These are phyloP conservation scores for Drosophila meridiana DNA, from an alignment of 2,888 invertebrate genomes.

Conservation along the genomic window DNA sequence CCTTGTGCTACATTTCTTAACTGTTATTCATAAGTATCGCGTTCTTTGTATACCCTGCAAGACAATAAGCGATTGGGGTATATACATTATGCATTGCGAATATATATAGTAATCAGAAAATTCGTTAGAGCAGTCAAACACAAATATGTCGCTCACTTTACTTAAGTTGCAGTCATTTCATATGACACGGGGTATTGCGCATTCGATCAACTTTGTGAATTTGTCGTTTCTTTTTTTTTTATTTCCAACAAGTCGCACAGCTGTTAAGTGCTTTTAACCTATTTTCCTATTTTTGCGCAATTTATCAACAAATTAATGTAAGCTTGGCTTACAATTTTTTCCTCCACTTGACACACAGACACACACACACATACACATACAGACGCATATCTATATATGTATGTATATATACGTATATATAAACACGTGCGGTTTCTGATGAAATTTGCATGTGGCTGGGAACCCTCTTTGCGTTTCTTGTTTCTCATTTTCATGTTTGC, in stretches of 20 bases:
- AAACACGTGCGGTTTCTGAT: conserved; percentile 43
- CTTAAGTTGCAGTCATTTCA: neutral
- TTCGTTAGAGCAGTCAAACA: neutral
- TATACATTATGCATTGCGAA: too few species aligned
- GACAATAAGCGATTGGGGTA: neutral
- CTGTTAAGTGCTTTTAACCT: conserved; percentile 75
- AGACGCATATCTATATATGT: neutral
- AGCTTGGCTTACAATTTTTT: conserved; percentile 59
- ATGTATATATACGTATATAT: conserved; percentile 18
- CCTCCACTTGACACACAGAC: conserved; percentile 52
- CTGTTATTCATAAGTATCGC: neutral
- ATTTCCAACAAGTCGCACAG: conserved; percentile 26
- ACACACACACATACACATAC: conserved; percentile 11
- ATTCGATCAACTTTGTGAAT: neutral
- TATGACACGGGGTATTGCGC: neutral
- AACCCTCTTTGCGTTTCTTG: conserved; percentile 37
- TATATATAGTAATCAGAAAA: too few species aligned
- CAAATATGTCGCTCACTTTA: neutral
- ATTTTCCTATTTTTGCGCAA: conserved; percentile 69
- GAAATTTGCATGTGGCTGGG: conserved; percentile 68
- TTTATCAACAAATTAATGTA: conserved; percentile 79
- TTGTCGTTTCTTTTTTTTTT: conserved; percentile 9
- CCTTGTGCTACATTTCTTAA: conserved; percentile 1
- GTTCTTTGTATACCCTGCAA: neutral
- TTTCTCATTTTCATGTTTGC: conserved; percentile 39